phyloP scores from a whole-genome alignment of 2,113 vertebrate genomes.

The Camelus bactrianus region DNA sequence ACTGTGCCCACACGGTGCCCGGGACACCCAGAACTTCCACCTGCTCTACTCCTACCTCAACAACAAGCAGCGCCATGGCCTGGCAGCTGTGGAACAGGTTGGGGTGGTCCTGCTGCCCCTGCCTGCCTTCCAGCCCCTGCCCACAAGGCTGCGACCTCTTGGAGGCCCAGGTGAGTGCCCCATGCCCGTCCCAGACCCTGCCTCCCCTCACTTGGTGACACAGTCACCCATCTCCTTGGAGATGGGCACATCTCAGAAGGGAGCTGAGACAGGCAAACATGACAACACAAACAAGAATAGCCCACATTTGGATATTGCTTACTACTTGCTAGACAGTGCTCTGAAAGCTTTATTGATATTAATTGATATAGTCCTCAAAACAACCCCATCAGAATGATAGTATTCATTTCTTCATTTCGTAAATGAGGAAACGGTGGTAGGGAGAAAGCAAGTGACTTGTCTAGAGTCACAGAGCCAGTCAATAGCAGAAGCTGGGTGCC shows the following conservation, averaged over 20 bases:
- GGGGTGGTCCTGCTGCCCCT: conserved; percentile 82
- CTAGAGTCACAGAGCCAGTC: not conserved
- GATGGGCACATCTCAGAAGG: not conserved
- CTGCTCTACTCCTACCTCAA: conserved; percentile 85
- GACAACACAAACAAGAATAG: not conserved
- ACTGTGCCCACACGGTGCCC: conserved; percentile 73
- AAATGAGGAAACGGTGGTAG: conserved; percentile 8
- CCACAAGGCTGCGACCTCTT: conserved; percentile 76
- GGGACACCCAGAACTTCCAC: conserved; percentile 70
- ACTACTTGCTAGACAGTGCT: not conserved
- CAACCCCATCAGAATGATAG: not conserved
- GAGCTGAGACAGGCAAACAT: not conserved
- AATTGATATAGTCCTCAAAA: not conserved
- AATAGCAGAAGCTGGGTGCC: not conserved
- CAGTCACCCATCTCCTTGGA: not conserved
- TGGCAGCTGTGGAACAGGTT: conserved; percentile 39
- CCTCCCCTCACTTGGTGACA: not conserved
- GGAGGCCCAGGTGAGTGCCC: conserved; percentile 84
- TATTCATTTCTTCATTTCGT: not conserved
- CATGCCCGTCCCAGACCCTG: not conserved
- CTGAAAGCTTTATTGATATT: not conserved
- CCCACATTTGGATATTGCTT: not conserved
- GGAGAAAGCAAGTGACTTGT: not conserved
- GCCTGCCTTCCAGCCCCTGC: conserved; percentile 84
- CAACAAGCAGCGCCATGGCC: conserved; percentile 78